Evolutionary conservation across 2,888 invertebrate genomes (phyloP), one percentile per base, ranked within the genome.

Genomic region (Trissolcus japonicus): DNA sequence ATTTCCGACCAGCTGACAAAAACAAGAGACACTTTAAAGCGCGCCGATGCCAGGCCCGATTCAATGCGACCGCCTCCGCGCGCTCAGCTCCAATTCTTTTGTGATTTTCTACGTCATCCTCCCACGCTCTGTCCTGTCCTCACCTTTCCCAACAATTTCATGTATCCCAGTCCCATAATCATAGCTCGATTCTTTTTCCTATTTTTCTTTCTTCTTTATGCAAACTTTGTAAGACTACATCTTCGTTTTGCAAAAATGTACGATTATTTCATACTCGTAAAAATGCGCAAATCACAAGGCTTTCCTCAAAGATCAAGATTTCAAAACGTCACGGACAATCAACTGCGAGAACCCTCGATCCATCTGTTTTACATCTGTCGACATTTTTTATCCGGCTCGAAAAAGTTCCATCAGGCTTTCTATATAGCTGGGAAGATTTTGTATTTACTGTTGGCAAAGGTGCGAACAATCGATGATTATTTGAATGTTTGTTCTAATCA

Each of bases 41-140:
- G 82, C 85, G 85, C 87, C 87, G 88, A 88, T 86, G 86, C 84
- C 85, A 83, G 79, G 66, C 83, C 79, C 81, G 80, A 86, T 85
- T 85, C 86, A 86, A 87, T 84, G 86, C 86, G 84, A 81, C 86
- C 87, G 85, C 86, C 87, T 84, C 84, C 85, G 11, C 29, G 9
- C 29, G 84, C 85, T n/a, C n/a, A 83, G 81, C 85, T 86, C 83
- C 87, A 83, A 88, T 88, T 87, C 88, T 88, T 87, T 87, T 85
- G 82, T 84, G 82, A 80, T 85, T 84, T 84, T 84, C 40, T 83
- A 84, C 51, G 4, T 29, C 19, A 17, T 51, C 67, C 68, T 62
- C 60, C 59, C 51, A 65, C 69, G 14, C 41, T 46, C 51, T n/a
- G 9, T 21, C 25, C 54, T 51, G 46, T 68, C 60, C 35, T 63